These are phyloP conservation scores for Acanthosepion pharaonis DNA, from an alignment of 2,888 invertebrate genomes.

Conservation along the genomic window DNA sequence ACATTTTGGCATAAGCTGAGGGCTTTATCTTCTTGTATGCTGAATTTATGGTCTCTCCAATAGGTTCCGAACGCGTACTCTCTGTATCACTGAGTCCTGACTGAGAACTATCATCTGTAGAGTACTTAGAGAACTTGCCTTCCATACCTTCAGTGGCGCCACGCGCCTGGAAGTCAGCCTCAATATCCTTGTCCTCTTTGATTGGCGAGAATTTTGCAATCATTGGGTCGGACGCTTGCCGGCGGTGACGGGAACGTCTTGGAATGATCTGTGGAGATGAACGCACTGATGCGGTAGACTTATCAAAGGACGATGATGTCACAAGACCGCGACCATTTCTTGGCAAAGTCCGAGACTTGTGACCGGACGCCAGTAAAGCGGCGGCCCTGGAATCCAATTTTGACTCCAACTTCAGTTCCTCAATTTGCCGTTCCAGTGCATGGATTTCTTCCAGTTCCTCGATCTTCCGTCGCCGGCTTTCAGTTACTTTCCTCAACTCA, in stretches of 20 bases:
- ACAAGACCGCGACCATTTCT: conserved; percentile 58
- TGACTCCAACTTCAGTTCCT: conserved; percentile 64
- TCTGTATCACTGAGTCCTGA: conserved; percentile 70
- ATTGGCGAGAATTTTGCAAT: conserved; percentile 77
- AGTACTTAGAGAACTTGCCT: conserved; percentile 55
- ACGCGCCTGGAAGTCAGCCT: conserved; percentile 72
- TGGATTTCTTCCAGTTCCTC: conserved; percentile 76
- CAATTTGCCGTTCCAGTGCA: conserved; percentile 70
- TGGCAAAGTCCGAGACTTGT: conserved; percentile 52
- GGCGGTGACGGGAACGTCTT: conserved; percentile 75
- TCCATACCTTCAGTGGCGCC: conserved; percentile 51
- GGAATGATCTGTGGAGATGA: conserved; percentile 72
- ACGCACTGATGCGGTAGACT: conserved; percentile 57
- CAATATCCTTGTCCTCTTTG: conserved; percentile 76
- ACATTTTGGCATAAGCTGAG: conserved; percentile 64
- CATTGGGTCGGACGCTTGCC: conserved; percentile 78
- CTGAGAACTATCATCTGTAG: conserved; percentile 68
- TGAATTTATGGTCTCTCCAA: conserved; percentile 52
- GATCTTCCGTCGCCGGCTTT: conserved; percentile 72
- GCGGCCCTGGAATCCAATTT: conserved; percentile 48
- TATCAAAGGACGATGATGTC: conserved; percentile 51
- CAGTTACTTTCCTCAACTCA: conserved; percentile 76
- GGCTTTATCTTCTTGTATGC: conserved; percentile 61
- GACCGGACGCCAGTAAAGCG: neutral
- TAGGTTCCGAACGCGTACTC: conserved; percentile 69